These are phyloP conservation scores for Leptopilina boulardi DNA, from an alignment of 1,140 invertebrate genomes.

Conservation along the genomic window DNA sequence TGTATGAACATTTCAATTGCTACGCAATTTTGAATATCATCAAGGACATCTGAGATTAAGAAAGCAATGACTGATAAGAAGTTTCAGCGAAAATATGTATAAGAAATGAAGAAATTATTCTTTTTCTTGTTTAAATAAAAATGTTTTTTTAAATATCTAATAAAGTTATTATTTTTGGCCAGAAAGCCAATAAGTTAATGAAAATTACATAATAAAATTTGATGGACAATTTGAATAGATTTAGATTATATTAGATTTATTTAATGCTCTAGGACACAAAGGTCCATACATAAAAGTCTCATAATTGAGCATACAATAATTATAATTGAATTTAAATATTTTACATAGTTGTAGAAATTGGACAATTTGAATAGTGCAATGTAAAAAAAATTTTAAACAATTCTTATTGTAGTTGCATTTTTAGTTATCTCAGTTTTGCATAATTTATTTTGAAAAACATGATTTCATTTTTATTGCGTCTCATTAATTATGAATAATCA, in stretches of 20 bases:
- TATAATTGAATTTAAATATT: too few relatives aligned
- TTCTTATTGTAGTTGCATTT: slow-evolving; percentile 15
- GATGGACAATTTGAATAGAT: neutral
- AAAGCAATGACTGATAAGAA: slow-evolving; percentile 16
- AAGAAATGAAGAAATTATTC: neutral
- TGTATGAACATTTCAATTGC: neutral
- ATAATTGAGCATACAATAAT: too few relatives aligned
- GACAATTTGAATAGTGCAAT: neutral
- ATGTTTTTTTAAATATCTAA: too few relatives aligned
- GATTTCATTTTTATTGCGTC: too few relatives aligned
- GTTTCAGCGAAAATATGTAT: neutral
- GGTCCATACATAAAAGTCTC: too few relatives aligned
- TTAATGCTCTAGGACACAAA: too few relatives aligned
- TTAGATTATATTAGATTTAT: too few relatives aligned
- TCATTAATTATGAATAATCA: too few relatives aligned
- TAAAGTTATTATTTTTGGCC: too few relatives aligned
- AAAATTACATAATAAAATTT: too few relatives aligned
- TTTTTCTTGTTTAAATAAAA: too few relatives aligned
- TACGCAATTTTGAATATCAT: slow-evolving; percentile 24
- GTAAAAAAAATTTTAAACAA: neutral
- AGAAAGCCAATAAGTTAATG: too few relatives aligned
- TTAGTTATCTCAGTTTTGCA: slow-evolving; percentile 1
- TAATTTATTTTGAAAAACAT: slow-evolving; percentile 11
- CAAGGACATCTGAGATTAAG: slow-evolving; percentile 19
- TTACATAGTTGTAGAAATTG: neutral